Percentiles rank a stretch among this genome's conserved stretches.
These are phyloP conservation scores for Perdix hodgsoniae DNA, from an alignment of 2,797 vertebrate genomes.

Conservation along the genomic window DNA sequence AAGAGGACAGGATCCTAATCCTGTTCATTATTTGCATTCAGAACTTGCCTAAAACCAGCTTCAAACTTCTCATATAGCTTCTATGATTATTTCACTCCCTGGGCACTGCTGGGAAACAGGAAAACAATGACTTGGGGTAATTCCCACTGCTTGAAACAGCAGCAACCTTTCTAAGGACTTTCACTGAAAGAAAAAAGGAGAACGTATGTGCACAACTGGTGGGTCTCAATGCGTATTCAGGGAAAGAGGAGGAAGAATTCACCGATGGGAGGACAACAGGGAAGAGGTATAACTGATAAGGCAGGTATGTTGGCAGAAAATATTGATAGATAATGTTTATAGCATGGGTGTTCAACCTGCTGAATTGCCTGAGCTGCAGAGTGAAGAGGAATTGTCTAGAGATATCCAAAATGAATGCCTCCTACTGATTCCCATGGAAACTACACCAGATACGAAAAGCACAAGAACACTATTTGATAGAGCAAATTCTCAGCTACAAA, in stretches of 20 bases:
- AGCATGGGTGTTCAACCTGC: too few species aligned
- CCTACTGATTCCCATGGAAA: too few species aligned
- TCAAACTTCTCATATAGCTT: not conserved
- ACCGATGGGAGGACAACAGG: not conserved
- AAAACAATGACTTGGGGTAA: not conserved
- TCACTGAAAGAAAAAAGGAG: not conserved
- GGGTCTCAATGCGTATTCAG: too few species aligned
- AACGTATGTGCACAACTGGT: not conserved
- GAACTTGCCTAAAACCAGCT: not conserved
- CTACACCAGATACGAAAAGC: too few species aligned
- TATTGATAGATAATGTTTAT: not conserved
- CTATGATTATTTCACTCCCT: fast-evolving
- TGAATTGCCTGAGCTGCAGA: too few species aligned
- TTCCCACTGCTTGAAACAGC: not conserved
- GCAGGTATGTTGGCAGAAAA: not conserved
- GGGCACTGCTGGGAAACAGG: not conserved
- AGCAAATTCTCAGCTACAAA: too few species aligned
- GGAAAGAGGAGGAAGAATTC: not conserved
- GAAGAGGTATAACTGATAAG: not conserved
- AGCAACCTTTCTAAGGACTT: not conserved
- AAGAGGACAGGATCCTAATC: not conserved
- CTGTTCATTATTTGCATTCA: not conserved
- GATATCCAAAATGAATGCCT: too few species aligned
- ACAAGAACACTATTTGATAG: too few species aligned
- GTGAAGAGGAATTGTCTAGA: too few species aligned